phyloP scores from a whole-genome alignment of 2,888 invertebrate genomes.

The Diadegma fenestrale region DNA sequence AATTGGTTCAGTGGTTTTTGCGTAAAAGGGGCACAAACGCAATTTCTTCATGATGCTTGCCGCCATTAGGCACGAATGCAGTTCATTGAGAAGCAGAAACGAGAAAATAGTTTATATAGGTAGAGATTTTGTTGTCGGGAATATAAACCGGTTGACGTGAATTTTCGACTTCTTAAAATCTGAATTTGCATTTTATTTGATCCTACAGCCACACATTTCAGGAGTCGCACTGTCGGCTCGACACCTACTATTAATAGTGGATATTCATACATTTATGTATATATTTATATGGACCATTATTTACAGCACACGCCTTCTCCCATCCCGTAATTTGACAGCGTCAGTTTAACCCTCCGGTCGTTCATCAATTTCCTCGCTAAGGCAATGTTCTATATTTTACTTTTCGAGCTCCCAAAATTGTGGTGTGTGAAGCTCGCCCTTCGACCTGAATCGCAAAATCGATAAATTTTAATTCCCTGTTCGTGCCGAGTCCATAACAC shows the following conservation, averaged over 20 bases:
- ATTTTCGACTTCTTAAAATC: not conserved
- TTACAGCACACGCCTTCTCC: slow-evolving; percentile 27
- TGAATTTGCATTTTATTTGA: not conserved
- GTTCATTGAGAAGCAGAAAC: not conserved
- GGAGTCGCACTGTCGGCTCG: not conserved
- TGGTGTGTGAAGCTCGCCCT: not conserved
- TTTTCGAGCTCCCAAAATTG: slow-evolving; percentile 25
- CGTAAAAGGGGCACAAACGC: no score
- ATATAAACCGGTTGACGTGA: no score
- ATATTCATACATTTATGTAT: not conserved
- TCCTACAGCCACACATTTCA: not conserved
- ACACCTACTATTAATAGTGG: not conserved
- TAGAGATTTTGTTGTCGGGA: no score
- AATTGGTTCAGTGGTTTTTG: no score
- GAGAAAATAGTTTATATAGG: slow-evolving; percentile 3
- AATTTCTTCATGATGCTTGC: slow-evolving; percentile 24
- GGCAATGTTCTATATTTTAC: slow-evolving; percentile 39
- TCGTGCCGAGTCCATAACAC: slow-evolving; percentile 10
- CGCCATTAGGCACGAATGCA: slow-evolving; percentile 43
- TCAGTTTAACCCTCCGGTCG: slow-evolving; percentile 49
- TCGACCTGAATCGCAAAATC: slow-evolving; percentile 45
- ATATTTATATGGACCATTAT: slow-evolving; percentile 14
- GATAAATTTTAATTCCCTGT: slow-evolving; percentile 27
- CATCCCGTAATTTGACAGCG: slow-evolving; percentile 54
- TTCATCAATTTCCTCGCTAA: slow-evolving; percentile 52